A percentile compares a stretch with the other conserved stretches of the same genome.
Evolutionary conservation across 30 jellyfish, hydroid and myxozoan species (phyloP).

Genomic region (Aurelia aurita): DNA sequence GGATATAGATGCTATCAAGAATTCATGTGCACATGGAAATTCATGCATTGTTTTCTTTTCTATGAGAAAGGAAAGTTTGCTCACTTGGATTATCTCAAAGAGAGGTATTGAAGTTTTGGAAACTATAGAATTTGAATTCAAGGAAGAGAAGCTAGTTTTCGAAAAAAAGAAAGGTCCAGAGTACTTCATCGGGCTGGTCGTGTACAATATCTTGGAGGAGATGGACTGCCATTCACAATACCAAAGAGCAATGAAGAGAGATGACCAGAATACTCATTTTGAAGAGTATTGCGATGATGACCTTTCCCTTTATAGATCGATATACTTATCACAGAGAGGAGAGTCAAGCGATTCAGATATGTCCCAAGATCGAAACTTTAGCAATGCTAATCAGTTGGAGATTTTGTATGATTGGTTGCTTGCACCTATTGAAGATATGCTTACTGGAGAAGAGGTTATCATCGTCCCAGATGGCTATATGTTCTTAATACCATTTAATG

Average conservation of each 20-base stretch:
- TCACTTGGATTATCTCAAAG: not conserved
- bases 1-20: no score
- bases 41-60: not conserved
- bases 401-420: not conserved
- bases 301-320: no score
- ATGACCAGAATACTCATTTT: no score
- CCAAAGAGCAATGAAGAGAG: no score
- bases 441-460: not conserved
- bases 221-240: no score
- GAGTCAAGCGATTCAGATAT: no score
- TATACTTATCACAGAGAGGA: no score
- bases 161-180: not conserved
- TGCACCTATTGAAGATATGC: not conserved
- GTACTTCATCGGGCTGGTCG: no score
- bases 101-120: not conserved
- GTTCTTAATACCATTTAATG: not conserved
- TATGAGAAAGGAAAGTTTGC: not conserved
- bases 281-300: no score
- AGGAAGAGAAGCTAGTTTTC: not conserved
- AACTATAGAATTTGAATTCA: not conserved
- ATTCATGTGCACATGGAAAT: not conserved
- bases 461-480: not conserved
- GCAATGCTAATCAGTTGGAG: no score
- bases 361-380: no score
- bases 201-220: no score